Conservation (phyloP, 2,113 vertebrate species). For the Lagenorhynchus albirostris region DNA sequence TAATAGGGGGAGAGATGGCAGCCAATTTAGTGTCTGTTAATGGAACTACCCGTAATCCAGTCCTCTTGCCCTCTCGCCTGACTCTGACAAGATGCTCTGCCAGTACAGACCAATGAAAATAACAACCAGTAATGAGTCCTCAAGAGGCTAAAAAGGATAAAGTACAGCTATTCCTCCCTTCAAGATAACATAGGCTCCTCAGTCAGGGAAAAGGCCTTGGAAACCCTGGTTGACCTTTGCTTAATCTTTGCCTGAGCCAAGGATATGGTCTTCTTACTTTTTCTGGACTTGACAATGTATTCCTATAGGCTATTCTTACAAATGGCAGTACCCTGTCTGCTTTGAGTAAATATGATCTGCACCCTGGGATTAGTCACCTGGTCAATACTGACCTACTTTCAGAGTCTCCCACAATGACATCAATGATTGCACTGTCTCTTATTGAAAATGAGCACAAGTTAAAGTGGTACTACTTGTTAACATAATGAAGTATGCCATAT, state of each 20-base stretch:
- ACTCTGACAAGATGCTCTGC: neutral
- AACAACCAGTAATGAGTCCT: neutral
- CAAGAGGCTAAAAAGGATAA: neutral
- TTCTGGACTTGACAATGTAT: neutral
- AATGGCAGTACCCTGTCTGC: neutral
- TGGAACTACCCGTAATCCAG: neutral
- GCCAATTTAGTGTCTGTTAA: neutral
- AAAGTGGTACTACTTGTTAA: neutral
- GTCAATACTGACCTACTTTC: neutral
- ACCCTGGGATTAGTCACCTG: neutral
- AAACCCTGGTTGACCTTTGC: neutral
- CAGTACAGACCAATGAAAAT: neutral
- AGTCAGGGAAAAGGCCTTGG: neutral
- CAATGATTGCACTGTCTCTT: neutral
- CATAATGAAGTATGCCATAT: neutral
- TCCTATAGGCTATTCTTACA: neutral
- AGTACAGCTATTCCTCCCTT: neutral
- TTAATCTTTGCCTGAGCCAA: neutral
- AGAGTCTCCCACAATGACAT: neutral
- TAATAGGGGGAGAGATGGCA: neutral
- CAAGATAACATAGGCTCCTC: neutral
- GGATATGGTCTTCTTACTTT: neutral
- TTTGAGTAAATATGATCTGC: neutral
- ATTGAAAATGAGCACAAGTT: neutral
- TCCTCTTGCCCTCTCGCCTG: neutral